These are phyloP conservation scores for Caenorhabditis auriculariae DNA, from an alignment of 2,888 invertebrate genomes.

Conservation along the genomic window DNA sequence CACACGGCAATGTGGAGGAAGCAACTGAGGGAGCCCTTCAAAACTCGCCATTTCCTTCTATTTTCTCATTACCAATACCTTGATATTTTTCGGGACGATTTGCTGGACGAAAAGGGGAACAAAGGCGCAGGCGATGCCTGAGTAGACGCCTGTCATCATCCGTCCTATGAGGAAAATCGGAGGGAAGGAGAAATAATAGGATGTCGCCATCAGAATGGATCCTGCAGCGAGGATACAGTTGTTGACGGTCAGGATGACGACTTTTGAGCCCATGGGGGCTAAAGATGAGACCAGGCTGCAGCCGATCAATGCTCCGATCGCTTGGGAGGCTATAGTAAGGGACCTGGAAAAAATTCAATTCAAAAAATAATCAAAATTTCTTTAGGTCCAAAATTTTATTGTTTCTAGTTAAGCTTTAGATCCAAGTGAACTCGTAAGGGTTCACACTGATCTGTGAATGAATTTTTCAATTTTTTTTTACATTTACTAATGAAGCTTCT, in stretches of 20 bases:
- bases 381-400: too few relatives aligned
- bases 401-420: too few relatives aligned
- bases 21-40: conserved; percentile 41
- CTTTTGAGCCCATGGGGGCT: conserved; percentile 35
- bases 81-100: conserved; percentile 53
- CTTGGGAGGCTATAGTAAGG: conserved; percentile 45
- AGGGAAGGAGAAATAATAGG: conserved; percentile 33
- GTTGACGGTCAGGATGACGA: conserved; percentile 30
- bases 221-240: conserved; percentile 27
- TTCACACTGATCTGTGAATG: too few relatives aligned
- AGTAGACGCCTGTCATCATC: conserved; percentile 33
- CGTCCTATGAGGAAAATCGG: conserved; percentile 36
- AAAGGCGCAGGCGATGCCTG: conserved; percentile 50
- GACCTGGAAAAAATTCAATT: conserved; percentile 29
- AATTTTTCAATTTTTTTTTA: too few relatives aligned
- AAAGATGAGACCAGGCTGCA: conserved; percentile 38
- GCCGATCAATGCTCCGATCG: conserved; percentile 51
- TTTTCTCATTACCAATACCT: conserved; percentile 17
- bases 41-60: not conserved
- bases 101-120: conserved; percentile 54
- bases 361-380: too few relatives aligned
- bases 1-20: conserved; percentile 58
- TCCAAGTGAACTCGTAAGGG: too few relatives aligned
- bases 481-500: too few relatives aligned
- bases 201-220: conserved; percentile 21